These are phyloP conservation scores for Rhyzopertha dominica DNA, from an alignment of 1,140 invertebrate species.

Conservation along the genomic window DNA sequence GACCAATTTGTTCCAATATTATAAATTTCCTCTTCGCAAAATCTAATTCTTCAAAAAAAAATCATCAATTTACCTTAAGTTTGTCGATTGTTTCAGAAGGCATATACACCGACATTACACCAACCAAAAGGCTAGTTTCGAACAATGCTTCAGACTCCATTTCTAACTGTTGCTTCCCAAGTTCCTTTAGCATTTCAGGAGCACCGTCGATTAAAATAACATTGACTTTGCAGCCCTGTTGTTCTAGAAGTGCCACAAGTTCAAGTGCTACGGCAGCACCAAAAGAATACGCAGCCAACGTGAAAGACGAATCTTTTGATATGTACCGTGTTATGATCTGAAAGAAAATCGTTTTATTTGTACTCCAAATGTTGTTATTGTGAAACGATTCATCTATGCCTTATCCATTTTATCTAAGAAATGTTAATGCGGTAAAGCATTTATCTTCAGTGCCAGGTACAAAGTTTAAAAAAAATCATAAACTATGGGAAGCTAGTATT, in stretches of 20 bases:
- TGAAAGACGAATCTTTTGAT: constrained; percentile 41
- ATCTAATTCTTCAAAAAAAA: too few species aligned
- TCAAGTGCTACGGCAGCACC: constrained; percentile 56
- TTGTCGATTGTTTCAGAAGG: constrained; percentile 51
- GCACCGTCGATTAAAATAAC: constrained; percentile 56
- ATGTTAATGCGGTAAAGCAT: background rate
- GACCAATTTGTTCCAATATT: too few species aligned
- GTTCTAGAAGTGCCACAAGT: constrained; percentile 53
- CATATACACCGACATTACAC: constrained; percentile 49
- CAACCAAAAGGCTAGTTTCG: constrained; percentile 52
- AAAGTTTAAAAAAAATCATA: constrained; percentile 17
- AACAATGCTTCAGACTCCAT: constrained; percentile 47
- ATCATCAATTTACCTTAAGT: constrained; percentile 47
- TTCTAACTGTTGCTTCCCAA: constrained; percentile 45
- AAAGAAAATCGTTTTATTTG: too few species aligned
- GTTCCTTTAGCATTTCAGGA: constrained; percentile 51
- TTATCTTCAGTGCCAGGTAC: background rate
- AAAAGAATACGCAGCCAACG: constrained; percentile 62
- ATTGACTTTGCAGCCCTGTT: constrained; percentile 50
- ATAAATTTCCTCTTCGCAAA: too few species aligned
- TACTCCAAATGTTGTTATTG: background rate
- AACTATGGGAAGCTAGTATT: too few species aligned
- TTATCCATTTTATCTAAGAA: background rate
- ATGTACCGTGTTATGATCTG: constrained; percentile 6
- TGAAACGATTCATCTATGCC: background rate